phyloP scores from a whole-genome alignment of 2,113 vertebrate species.

The Nesoenas mayeri region DNA sequence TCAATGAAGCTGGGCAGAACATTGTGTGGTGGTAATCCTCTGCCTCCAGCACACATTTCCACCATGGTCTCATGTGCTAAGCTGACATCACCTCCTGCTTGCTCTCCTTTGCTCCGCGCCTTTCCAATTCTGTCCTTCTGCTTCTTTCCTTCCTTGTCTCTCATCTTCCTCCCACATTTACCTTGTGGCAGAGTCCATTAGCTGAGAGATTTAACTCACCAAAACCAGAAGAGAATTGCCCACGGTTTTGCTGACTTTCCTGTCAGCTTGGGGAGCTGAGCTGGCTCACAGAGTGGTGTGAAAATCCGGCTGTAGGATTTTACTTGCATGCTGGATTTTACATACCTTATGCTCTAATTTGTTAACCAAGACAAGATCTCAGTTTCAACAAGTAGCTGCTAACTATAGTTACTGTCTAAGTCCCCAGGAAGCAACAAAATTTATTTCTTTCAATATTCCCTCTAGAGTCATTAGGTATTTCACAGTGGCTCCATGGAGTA shows the following conservation, averaged over 20 bases:
- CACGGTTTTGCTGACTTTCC: background rate
- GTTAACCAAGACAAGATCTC: background rate
- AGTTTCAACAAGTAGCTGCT: background rate
- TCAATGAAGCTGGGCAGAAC: background rate
- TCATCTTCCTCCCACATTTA: background rate
- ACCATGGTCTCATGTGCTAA: background rate
- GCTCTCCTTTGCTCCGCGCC: background rate
- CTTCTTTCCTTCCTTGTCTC: background rate
- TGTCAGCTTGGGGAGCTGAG: background rate
- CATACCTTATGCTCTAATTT: background rate
- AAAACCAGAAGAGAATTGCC: background rate
- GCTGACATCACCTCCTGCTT: background rate
- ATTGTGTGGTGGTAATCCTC: background rate
- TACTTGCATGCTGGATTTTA: background rate
- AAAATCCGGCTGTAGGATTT: background rate
- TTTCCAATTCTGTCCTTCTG: background rate
- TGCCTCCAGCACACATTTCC: background rate
- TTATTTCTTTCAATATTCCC: background rate
- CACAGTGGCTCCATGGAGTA: background rate
- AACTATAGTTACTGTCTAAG: background rate
- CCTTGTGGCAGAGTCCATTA: background rate
- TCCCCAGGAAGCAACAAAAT: background rate
- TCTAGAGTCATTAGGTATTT: background rate
- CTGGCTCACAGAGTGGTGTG: background rate
- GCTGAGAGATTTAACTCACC: background rate